phyloP scores from a whole-genome alignment of 2,888 invertebrate genomes.

The Carabus problematicus region DNA sequence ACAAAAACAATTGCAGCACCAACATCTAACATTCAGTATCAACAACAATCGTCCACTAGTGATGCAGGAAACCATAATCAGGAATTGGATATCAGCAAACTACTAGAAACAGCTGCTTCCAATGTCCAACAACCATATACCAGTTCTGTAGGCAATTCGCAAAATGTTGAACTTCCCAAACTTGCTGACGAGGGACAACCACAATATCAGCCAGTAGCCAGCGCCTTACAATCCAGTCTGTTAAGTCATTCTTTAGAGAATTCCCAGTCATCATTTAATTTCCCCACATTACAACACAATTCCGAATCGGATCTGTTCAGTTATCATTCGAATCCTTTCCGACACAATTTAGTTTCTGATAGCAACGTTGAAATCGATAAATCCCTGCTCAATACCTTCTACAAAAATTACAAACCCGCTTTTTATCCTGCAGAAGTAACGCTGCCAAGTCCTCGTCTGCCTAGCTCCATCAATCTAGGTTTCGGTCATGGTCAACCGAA shows the following conservation, averaged over 20 bases:
- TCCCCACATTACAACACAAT: background rate
- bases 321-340: slow-evolving; percentile 2
- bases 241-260: slow-evolving; percentile 2
- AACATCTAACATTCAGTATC: background rate
- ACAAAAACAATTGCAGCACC: slow-evolving; percentile 10
- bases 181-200: background rate
- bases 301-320: background rate
- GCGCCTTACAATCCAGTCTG: background rate
- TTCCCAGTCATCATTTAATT: background rate
- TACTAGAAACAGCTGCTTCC: background rate
- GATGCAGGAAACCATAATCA: background rate
- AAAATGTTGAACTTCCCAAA: slow-evolving; percentile 3
- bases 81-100: slow-evolving; percentile 1
- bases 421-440: slow-evolving; percentile 33
- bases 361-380: slow-evolving; percentile 31
- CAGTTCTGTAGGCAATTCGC: background rate
- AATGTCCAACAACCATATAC: background rate
- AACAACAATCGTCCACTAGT: background rate
- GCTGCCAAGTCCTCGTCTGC: slow-evolving; percentile 18
- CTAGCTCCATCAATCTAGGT: slow-evolving; percentile 15
- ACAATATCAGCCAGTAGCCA: background rate
- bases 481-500: slow-evolving; percentile 9
- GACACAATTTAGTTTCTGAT: slow-evolving; percentile 24
- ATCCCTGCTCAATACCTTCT: slow-evolving; percentile 25
- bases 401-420: slow-evolving; percentile 35